Conservation (phyloP, 2,888 invertebrate species). For the Eutolmus rufibarbis region DNA sequence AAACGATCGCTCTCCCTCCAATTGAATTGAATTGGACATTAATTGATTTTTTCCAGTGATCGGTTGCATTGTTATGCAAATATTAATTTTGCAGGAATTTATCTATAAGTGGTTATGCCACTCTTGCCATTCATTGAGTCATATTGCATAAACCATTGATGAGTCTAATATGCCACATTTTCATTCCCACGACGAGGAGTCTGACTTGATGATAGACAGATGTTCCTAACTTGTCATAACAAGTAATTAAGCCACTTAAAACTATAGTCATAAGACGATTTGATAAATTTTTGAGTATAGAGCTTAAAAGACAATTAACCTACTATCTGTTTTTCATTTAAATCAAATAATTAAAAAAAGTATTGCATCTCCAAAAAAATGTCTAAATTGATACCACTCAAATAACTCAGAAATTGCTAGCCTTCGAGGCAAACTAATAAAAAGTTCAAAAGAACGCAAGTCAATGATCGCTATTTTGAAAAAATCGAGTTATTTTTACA, state of each 20-base stretch:
- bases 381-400: too few species aligned
- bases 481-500: too few species aligned
- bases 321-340: too few species aligned
- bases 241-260: background rate
- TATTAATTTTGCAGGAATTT: background rate
- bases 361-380: too few species aligned
- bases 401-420: too few species aligned
- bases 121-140: background rate
- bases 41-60: background rate
- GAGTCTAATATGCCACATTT: background rate
- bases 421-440: too few species aligned
- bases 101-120: background rate
- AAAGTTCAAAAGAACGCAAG: too few species aligned
- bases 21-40: conserved; percentile 4
- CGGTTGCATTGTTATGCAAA: background rate
- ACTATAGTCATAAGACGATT: background rate
- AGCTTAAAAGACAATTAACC: too few species aligned
- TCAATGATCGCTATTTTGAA: too few species aligned
- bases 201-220: background rate
- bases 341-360: too few species aligned
- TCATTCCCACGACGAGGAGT: background rate
- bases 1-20: background rate
- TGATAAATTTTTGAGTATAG: background rate
- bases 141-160: background rate
- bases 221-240: background rate